These are phyloP conservation scores for Temnothorax ravouxi DNA, from an alignment of 2,888 invertebrate genomes.

Conservation along the genomic window DNA sequence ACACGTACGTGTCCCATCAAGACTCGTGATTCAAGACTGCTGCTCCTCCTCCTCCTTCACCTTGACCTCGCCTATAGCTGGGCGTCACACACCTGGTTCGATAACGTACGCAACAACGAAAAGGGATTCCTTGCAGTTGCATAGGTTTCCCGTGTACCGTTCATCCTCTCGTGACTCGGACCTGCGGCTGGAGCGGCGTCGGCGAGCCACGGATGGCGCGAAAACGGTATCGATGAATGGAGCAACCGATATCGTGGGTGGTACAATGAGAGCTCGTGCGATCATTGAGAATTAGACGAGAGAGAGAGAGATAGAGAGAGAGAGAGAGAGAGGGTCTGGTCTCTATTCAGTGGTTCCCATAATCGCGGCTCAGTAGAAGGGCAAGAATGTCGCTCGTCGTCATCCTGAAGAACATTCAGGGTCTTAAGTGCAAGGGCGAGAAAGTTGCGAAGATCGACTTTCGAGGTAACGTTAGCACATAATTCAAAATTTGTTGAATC, in stretches of 20 bases:
- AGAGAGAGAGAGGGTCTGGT: background rate
- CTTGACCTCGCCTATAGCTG: slow-evolving; percentile 30
- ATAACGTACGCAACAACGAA: slow-evolving; percentile 25
- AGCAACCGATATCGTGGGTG: slow-evolving; percentile 21
- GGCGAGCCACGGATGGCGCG: slow-evolving; percentile 27
- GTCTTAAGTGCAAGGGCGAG: slow-evolving; percentile 90
- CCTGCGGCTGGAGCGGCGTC: background rate
- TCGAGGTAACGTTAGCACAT: slow-evolving; percentile 88
- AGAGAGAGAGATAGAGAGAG: background rate
- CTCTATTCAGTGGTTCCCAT: background rate
- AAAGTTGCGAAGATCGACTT: slow-evolving; percentile 91
- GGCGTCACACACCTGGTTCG: slow-evolving; percentile 45
- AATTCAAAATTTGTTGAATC: slow-evolving; percentile 12
- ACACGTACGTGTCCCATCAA: slow-evolving; percentile 29
- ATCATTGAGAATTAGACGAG: slow-evolving; percentile 15
- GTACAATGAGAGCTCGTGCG: background rate
- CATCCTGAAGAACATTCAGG: slow-evolving; percentile 90
- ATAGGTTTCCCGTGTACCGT: background rate
- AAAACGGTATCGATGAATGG: slow-evolving; percentile 42
- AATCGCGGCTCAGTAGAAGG: background rate
- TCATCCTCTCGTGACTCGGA: background rate
- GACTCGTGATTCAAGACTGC: background rate
- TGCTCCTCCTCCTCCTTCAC: slow-evolving; percentile 33
- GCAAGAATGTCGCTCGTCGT: slow-evolving; percentile 90
- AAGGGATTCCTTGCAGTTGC: background rate